Conservation (phyloP, 2,797 vertebrate species). For the Spondyliosoma cantharus region DNA sequence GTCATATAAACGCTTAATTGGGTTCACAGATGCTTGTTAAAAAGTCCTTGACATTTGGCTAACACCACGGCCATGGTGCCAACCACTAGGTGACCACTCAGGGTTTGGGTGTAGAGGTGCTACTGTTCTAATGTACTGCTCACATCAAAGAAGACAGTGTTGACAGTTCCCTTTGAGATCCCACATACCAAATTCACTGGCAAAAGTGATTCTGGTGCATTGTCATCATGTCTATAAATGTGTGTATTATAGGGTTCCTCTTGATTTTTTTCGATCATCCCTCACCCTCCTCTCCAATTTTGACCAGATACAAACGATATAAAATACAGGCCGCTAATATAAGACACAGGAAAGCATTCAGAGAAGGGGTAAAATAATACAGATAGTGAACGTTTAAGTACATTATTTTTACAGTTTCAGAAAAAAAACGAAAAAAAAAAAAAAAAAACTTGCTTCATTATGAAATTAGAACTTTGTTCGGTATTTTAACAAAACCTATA, state of each 20-base stretch:
- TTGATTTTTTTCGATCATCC: not conserved
- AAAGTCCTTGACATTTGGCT: slow-evolving; percentile 71
- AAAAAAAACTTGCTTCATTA: too few species aligned
- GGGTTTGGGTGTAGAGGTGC: slow-evolving; percentile 1
- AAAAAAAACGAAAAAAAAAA: too few species aligned
- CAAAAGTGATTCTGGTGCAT: not conserved
- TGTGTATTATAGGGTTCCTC: not conserved
- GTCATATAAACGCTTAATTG: slow-evolving; percentile 61
- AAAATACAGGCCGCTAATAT: not conserved
- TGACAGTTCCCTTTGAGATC: not conserved
- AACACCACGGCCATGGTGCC: slow-evolving; percentile 36
- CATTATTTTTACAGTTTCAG: not conserved
- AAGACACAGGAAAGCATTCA: not conserved
- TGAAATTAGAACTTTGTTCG: too few species aligned
- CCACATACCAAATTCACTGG: not conserved
- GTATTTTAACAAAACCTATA: too few species aligned
- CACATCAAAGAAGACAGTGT: not conserved
- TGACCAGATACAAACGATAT: not conserved
- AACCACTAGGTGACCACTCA: slow-evolving; percentile 36
- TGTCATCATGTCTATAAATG: not conserved
- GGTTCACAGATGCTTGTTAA: slow-evolving; percentile 60
- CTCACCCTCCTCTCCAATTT: not conserved
- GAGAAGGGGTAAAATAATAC: not conserved
- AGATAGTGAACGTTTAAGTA: too few species aligned
- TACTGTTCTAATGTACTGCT: not conserved